These are phyloP conservation scores for Heliconius congener DNA, from an alignment of 1,140 invertebrate genomes.

Conservation along the genomic window DNA sequence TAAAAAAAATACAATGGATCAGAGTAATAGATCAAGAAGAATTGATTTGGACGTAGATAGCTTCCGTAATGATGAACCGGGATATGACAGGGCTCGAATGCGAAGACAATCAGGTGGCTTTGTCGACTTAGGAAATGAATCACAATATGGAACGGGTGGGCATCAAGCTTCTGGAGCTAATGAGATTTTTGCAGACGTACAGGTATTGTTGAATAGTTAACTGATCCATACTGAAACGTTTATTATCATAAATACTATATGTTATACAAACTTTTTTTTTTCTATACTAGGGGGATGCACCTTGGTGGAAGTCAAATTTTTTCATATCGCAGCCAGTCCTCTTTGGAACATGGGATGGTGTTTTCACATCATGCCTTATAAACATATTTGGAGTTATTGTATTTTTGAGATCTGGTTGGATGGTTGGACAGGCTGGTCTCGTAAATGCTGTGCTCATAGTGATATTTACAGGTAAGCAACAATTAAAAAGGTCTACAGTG, in stretches of 20 bases:
- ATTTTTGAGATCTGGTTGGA: constrained; percentile 97
- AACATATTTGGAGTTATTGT: constrained; percentile 99
- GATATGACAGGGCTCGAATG: constrained; percentile 70
- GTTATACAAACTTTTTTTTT: neutral
- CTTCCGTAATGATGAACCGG: constrained; percentile 69
- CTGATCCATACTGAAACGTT: neutral
- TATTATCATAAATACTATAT: neutral
- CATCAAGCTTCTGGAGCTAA: constrained; percentile 92
- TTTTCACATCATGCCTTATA: constrained; percentile 96
- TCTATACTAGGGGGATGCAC: constrained; percentile 85
- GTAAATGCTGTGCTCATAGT: constrained; percentile 93
- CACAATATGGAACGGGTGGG: constrained; percentile 88
- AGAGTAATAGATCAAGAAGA: constrained; percentile 58
- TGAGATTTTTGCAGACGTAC: constrained; percentile 94
- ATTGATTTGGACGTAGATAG: constrained; percentile 71
- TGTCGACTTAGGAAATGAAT: constrained; percentile 87
- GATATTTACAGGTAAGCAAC: constrained; percentile 87
- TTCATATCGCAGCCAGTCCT: constrained; percentile 96
- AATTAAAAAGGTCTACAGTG: neutral
- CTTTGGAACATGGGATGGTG: constrained; percentile 99
- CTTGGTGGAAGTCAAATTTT: constrained; percentile 96
- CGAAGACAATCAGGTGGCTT: constrained; percentile 84
- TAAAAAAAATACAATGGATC: constrained; percentile 56
- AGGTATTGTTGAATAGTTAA: constrained; percentile 75
- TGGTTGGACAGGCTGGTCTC: constrained; percentile 96